Evolutionary conservation across 2,888 invertebrate genomes (phyloP).

Genomic region (Salticus scenicus): DNA sequence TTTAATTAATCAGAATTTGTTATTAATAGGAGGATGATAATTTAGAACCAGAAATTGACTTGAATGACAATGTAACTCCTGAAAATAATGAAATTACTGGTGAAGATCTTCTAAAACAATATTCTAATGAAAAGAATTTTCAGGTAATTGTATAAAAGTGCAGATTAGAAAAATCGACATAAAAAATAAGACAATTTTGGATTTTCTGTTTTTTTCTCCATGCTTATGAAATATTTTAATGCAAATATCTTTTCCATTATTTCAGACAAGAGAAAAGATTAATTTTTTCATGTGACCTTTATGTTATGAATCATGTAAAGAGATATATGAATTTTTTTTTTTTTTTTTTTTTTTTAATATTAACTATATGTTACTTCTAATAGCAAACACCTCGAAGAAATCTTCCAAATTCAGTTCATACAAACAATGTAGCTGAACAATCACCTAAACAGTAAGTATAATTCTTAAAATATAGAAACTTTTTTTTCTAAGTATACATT

Average conservation of each 20-base stretch:
- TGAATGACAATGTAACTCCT: constrained; percentile 76
- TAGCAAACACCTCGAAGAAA: background rate
- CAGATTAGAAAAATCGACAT: too few species aligned
- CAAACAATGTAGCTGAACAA: background rate
- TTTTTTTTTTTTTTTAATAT: too few species aligned
- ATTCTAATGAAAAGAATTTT: background rate
- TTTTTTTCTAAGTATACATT: too few species aligned
- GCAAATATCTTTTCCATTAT: too few species aligned
- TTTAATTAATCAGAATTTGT: background rate
- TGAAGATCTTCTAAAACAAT: constrained; percentile 74
- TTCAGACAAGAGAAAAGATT: too few species aligned
- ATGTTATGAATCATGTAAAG: too few species aligned
- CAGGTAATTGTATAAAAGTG: background rate
- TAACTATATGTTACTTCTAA: background rate
- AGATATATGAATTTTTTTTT: too few species aligned
- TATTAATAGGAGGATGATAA: constrained; percentile 47
- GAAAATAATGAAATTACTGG: constrained; percentile 75
- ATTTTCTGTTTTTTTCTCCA: too few species aligned
- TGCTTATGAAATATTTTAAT: too few species aligned
- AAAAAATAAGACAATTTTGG: too few species aligned
- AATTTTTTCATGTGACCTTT: too few species aligned
- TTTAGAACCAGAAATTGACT: constrained; percentile 78
- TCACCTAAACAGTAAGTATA: background rate
- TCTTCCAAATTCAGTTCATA: background rate
- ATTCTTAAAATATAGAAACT: background rate